These are phyloP conservation scores for Nasonia oneida DNA, from an alignment of 2,888 invertebrate genomes.

Conservation along the genomic window DNA sequence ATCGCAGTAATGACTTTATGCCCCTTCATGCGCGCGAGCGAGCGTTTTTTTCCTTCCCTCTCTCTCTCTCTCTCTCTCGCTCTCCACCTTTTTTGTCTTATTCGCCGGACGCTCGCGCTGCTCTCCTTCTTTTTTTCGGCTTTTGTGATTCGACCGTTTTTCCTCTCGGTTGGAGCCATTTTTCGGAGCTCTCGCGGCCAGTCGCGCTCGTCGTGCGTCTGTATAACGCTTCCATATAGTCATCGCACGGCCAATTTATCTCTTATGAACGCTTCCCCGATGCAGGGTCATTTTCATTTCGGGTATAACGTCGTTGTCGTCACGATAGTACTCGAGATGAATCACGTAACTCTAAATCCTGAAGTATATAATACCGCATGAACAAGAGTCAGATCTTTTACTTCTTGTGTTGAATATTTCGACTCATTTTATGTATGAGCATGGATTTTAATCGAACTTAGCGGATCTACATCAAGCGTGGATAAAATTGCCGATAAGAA, in stretches of 20 bases:
- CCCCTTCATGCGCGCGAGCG: too few relatives aligned
- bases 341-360: too few relatives aligned
- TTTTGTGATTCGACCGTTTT: slow-evolving; percentile 42
- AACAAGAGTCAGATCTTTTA: too few relatives aligned
- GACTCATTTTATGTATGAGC: too few relatives aligned
- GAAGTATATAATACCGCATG: too few relatives aligned
- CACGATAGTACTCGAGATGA: not conserved
- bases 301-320: not conserved
- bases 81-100: slow-evolving; percentile 40
- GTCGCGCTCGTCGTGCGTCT: not conserved
- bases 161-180: slow-evolving; percentile 45
- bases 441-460: too few relatives aligned
- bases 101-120: slow-evolving; percentile 1
- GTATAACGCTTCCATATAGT: slow-evolving; percentile 5
- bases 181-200: not conserved
- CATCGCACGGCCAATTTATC: slow-evolving; percentile 30
- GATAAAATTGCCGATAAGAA: too few relatives aligned
- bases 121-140: slow-evolving; percentile 8
- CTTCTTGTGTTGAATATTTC: too few relatives aligned
- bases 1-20: slow-evolving; percentile 1
- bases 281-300: slow-evolving; percentile 27
- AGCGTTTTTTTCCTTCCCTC: not conserved
- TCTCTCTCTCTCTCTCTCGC: not conserved
- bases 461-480: too few relatives aligned
- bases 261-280: slow-evolving; percentile 23